phyloP scores from a whole-genome alignment of 2,888 invertebrate species.

The Diploptera punctata region DNA sequence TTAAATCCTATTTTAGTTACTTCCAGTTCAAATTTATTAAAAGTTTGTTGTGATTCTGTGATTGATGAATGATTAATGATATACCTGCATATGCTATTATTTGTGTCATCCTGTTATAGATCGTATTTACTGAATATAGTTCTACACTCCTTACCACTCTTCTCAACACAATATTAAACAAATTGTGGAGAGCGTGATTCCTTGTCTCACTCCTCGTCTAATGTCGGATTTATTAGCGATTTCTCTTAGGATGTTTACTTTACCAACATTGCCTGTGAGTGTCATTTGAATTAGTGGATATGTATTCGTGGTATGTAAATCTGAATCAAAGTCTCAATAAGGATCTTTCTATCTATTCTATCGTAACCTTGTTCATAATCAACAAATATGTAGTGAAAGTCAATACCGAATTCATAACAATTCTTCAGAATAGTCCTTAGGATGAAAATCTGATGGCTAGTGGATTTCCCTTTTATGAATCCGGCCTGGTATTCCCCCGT shows the following conservation, averaged over 20 bases:
- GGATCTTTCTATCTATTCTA: conserved; percentile 15
- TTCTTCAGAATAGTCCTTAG: conserved; percentile 21
- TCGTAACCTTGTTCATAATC: conserved; percentile 30
- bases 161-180: not conserved
- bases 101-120: conserved; percentile 1
- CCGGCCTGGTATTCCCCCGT: conserved; percentile 24
- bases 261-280: not conserved
- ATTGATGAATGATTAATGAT: not conserved
- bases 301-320: conserved; percentile 6
- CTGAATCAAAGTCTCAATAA: conserved; percentile 16
- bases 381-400: conserved; percentile 16
- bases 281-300: conserved; percentile 11
- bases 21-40: not conserved
- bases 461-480: conserved; percentile 22
- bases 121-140: not conserved
- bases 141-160: not conserved
- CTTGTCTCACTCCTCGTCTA: conserved; percentile 22
- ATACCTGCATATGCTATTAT: not conserved
- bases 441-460: conserved; percentile 26
- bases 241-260: conserved; percentile 18
- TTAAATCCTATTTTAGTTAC: not conserved
- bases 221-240: conserved; percentile 9
- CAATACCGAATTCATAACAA: conserved; percentile 17
- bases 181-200: not conserved
- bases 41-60: not conserved